These are phyloP conservation scores for Psittacula derbiana DNA, from an alignment of 2,797 vertebrate genomes.

Conservation along the genomic window DNA sequence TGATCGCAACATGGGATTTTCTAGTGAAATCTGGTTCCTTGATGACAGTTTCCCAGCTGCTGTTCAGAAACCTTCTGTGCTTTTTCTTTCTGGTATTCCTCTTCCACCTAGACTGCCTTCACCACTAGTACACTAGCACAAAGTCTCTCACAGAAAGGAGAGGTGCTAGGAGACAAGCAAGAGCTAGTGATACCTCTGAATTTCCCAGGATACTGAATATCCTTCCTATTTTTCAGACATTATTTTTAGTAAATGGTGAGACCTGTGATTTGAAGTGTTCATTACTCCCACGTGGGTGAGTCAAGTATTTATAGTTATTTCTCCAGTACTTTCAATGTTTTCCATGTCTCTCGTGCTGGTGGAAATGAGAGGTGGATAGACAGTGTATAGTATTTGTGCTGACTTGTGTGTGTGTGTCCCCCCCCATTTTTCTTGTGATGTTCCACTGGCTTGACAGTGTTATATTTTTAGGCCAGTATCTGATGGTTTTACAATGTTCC, in stretches of 20 bases:
- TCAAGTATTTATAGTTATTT: slow-evolving; percentile 43
- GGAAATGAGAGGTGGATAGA: not conserved
- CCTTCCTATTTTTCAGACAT: slow-evolving; percentile 10
- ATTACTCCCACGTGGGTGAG: not conserved
- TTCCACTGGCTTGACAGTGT: not conserved
- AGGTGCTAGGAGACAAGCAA: not conserved
- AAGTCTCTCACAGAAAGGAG: not conserved
- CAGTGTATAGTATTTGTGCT: not conserved
- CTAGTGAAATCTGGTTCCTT: not conserved
- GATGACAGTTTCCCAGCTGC: not conserved
- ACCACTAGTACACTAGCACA: not conserved
- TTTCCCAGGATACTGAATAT: not conserved
- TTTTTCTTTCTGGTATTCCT: not conserved
- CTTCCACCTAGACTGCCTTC: not conserved
- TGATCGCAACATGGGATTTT: not conserved
- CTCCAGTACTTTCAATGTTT: slow-evolving; percentile 42
- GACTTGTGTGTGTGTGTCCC: not conserved
- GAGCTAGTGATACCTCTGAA: not conserved
- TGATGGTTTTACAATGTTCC: not conserved
- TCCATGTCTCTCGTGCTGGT: not conserved
- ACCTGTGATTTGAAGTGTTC: slow-evolving; percentile 38
- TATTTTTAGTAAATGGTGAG: slow-evolving; percentile 46
- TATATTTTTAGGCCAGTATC: not conserved
- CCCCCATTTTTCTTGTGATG: not conserved
- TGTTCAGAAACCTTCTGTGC: not conserved